phyloP scores from a whole-genome alignment of 2,113 vertebrate genomes.

The Laterallus jamaicensis region DNA sequence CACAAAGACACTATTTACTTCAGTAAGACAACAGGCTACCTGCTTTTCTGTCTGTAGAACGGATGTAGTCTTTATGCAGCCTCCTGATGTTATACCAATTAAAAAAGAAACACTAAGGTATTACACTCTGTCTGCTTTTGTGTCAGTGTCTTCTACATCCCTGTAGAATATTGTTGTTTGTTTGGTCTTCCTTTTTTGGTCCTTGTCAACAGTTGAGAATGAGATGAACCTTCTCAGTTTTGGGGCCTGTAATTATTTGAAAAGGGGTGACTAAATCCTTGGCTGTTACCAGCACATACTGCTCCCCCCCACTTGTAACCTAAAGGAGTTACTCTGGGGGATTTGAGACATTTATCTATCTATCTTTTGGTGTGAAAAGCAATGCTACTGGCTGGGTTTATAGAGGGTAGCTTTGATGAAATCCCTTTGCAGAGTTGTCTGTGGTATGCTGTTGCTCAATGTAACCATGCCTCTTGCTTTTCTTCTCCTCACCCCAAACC shows the following conservation, averaged over 20 bases:
- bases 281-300: background rate
- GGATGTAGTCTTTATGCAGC: background rate
- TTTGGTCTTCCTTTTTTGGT: background rate
- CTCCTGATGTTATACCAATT: background rate
- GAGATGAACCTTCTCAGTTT: background rate
- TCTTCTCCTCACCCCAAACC: background rate
- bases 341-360: background rate
- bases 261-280: background rate
- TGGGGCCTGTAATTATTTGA: background rate
- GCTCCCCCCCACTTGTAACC: background rate
- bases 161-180: background rate
- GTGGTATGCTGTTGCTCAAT: background rate
- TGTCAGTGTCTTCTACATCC: constrained; percentile 58
- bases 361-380: background rate
- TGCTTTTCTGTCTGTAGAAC: background rate
- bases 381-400: background rate
- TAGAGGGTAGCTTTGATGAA: background rate
- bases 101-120: background rate
- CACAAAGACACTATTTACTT: background rate
- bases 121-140: background rate
- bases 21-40: background rate
- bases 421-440: background rate
- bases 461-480: background rate
- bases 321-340: background rate
- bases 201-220: background rate